These are phyloP conservation scores for Mactromeris polynyma DNA, from an alignment of 2,888 invertebrate genomes.

Conservation along the genomic window DNA sequence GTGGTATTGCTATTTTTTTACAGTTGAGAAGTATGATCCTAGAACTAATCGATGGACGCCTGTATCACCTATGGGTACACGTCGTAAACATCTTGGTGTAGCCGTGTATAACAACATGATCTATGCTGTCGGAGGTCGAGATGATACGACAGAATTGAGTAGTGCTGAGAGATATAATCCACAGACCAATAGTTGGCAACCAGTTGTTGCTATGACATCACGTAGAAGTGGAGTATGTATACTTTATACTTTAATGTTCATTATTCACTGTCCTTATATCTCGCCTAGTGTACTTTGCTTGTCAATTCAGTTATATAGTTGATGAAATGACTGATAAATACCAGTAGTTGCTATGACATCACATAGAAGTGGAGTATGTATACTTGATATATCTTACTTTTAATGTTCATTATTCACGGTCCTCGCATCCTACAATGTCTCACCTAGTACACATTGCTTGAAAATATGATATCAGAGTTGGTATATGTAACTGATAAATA, in stretches of 20 bases:
- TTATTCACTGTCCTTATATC: too few relatives aligned
- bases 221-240: constrained; percentile 96
- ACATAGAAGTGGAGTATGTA: constrained; percentile 96
- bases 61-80: constrained; percentile 96
- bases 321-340: constrained; percentile 98
- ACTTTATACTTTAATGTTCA: background rate
- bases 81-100: constrained; percentile 98
- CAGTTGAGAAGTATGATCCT: constrained; percentile 97
- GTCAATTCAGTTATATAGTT: constrained; percentile 95
- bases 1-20: constrained; percentile 40
- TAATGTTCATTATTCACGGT: too few relatives aligned
- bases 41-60: constrained; percentile 94
- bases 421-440: too few relatives aligned
- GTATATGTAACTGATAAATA: too few relatives aligned
- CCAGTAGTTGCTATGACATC: constrained; percentile 99
- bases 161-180: constrained; percentile 98
- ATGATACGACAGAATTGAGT: constrained; percentile 98
- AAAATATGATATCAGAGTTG: too few relatives aligned
- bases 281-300: too few relatives aligned
- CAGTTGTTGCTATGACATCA: constrained; percentile 99
- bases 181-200: constrained; percentile 98
- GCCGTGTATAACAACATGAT: constrained; percentile 99
- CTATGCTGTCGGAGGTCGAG: constrained; percentile 98
- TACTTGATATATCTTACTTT: constrained; percentile 89
- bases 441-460: too few relatives aligned